Evolutionary conservation across 2,113 vertebrate species (phyloP).

Genomic region (Dicrurus megarhynchus): DNA sequence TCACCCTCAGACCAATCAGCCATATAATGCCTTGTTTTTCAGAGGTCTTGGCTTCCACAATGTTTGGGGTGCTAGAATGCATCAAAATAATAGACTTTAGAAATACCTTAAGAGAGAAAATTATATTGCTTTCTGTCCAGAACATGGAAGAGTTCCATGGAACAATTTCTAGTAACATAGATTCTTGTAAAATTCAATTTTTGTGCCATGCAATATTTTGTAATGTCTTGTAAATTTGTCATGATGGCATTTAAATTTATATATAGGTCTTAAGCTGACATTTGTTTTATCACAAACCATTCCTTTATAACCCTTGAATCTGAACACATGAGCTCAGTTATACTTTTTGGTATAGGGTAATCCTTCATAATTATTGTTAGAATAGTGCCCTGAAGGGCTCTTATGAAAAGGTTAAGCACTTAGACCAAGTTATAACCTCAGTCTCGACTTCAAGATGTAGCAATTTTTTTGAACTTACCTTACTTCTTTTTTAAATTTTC

Average conservation of each 20-base stretch:
- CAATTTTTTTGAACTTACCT: neutral
- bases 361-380: neutral
- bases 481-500: neutral
- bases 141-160: neutral
- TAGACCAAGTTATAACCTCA: neutral
- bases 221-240: neutral
- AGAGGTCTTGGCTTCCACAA: neutral
- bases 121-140: neutral
- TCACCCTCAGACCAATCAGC: neutral
- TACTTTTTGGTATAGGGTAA: neutral
- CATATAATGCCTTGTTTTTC: neutral
- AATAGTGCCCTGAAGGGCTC: neutral
- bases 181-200: neutral
- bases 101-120: neutral
- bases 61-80: neutral
- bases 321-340: neutral
- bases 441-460: neutral
- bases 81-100: neutral
- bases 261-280: neutral
- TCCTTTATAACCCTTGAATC: neutral
- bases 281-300: neutral
- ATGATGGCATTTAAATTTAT: neutral
- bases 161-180: neutral
- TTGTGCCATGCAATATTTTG: neutral
- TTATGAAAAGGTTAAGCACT: slow-evolving; percentile 4